Evolutionary conservation across 2,113 vertebrate species (phyloP).

Genomic region (Hemicordylus capensis): DNA sequence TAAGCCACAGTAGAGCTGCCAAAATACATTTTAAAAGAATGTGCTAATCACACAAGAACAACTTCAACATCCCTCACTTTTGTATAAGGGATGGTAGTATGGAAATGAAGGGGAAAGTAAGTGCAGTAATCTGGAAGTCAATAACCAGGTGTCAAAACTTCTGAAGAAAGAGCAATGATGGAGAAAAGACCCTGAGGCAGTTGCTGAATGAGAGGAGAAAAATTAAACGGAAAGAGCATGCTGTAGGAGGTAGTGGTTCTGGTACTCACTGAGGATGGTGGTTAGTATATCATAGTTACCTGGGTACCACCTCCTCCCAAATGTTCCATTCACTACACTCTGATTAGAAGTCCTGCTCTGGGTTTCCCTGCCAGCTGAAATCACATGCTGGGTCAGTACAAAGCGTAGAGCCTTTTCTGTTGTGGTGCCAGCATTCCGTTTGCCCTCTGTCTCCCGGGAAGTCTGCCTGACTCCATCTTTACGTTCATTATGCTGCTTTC

Average conservation of each 20-base stretch:
- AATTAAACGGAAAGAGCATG: neutral
- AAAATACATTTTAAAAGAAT: neutral
- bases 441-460: too few species aligned
- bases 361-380: too few species aligned
- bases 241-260: neutral
- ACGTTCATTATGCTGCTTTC: too few species aligned
- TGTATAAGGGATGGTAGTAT: neutral
- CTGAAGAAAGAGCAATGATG: neutral
- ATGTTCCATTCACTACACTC: too few species aligned
- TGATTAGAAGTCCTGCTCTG: too few species aligned
- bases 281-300: too few species aligned
- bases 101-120: neutral
- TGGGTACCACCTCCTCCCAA: too few species aligned
- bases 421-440: too few species aligned
- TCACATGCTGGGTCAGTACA: too few species aligned
- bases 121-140: neutral
- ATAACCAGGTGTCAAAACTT: neutral
- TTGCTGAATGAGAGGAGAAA: neutral
- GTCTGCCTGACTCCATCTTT: too few species aligned
- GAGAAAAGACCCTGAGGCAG: neutral
- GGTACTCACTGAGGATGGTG: neutral
- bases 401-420: too few species aligned
- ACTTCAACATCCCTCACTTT: neutral
- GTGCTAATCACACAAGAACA: conserved; percentile 6
- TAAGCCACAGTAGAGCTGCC: neutral